Evolutionary conservation across 2,113 vertebrate species (phyloP), one percentile per base, ranked within the genome.

Genomic region (Spea bombifrons): DNA sequence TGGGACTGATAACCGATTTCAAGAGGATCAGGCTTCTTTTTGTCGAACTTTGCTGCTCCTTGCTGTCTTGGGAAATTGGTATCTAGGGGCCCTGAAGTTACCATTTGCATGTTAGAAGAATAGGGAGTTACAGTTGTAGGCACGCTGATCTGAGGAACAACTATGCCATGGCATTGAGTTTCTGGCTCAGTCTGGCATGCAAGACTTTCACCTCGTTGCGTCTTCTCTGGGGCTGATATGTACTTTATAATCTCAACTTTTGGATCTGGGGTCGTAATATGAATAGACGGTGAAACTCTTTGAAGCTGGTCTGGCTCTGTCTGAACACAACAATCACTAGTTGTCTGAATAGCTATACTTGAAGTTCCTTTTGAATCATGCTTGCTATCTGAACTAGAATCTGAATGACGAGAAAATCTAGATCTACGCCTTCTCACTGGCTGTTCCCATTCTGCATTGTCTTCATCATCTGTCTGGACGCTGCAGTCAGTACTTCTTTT

Each of bases 181-280:
- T 98, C 97, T 0, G 93, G 94, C 83, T 99, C 97, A 0, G 97
- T 99, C 88, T 99, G 97, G 84, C 97, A 99, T 67, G 95, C 97
- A 76, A 99, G 88, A 87, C 97, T 99, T 85, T 99, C 96, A 0
- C 97, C 97, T 10, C 90, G 94, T 69, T 93, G 92, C 0, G 96
- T 98, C 84, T 97, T 96, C 88, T 99, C 97, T 0, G 97, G 96
- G 1, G 96, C 96, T 0, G 97, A 98, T 82, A 99, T 98, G 81
- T 98, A 98, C 87, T 94, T 94, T 71, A 99, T 76, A 0, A 99
- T 94, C 86, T 99, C 95, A 83, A 98, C 97, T 64, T 94, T 97
- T 72, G 96, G 94, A 75, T 99, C 97, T 0, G 94, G 92, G 75
- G 94, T 94, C 3, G 95, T 98, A 81, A 98, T 96, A 83, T 96